A percentile compares a stretch with the other conserved stretches of the same genome.
Conservation (phyloP, 2,888 invertebrate species). For the Microplitis deprimator region DNA sequence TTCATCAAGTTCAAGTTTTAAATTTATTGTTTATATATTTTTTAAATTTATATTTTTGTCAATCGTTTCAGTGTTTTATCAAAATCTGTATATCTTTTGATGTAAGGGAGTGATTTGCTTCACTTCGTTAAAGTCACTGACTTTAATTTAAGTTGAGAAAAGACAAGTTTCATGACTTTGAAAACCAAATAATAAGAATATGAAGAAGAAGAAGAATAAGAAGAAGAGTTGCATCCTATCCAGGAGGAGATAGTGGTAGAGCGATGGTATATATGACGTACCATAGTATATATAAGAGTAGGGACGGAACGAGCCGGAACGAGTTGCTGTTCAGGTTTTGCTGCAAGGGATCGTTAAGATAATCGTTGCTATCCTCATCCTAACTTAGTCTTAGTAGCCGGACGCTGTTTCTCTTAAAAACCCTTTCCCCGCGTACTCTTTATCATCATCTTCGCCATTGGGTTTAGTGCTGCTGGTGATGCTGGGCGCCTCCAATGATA, state of each 20-base stretch:
- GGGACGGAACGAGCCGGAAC: constrained; percentile 51
- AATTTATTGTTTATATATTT: neutral
- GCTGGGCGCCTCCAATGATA: constrained; percentile 26
- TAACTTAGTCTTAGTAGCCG: constrained; percentile 65
- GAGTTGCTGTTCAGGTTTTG: constrained; percentile 71
- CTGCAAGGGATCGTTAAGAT: constrained; percentile 70
- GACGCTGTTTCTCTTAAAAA: constrained; percentile 38
- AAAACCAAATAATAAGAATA: constrained; percentile 6
- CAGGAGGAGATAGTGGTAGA: constrained; percentile 38
- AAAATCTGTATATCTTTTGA: neutral
- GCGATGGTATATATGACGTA: constrained; percentile 44
- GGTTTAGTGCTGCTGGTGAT: neutral
- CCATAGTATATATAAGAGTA: constrained; percentile 40
- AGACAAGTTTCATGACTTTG: neutral
- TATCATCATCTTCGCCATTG: constrained; percentile 21
- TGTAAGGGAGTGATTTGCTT: neutral
- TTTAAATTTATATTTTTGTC: neutral
- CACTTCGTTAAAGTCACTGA: neutral
- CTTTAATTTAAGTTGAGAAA: neutral
- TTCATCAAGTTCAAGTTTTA: neutral
- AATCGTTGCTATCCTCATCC: constrained; percentile 70
- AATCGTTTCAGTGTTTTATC: too few species aligned
- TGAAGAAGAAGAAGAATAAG: constrained; percentile 32
- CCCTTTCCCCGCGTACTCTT: constrained; percentile 22
- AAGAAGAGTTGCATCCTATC: constrained; percentile 36